Evolutionary conservation across 37 sponge, comb jelly and placozoan genomes (phyloP).

Genomic region (Spongilla lacustris): DNA sequence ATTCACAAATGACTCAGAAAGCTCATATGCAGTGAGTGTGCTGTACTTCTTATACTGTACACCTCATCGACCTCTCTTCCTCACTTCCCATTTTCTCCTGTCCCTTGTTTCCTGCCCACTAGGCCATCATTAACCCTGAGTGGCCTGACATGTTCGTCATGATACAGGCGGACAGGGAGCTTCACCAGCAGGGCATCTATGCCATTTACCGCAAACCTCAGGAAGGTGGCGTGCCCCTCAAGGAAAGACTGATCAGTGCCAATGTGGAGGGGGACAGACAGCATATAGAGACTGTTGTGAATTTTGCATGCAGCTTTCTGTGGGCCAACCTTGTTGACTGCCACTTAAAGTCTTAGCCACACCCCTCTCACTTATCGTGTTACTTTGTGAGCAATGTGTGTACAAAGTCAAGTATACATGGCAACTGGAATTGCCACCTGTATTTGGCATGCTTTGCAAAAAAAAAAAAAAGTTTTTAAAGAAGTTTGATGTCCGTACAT

Average conservation of each 20-base stretch:
- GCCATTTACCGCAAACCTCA: slow-evolving; percentile 71
- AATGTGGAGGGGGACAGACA: slow-evolving; percentile 63
- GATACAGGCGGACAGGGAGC: slow-evolving; percentile 7
- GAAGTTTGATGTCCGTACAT: too few relatives aligned
- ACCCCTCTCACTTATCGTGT: neutral
- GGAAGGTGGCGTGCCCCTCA: slow-evolving; percentile 49
- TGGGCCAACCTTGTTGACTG: slow-evolving; percentile 70
- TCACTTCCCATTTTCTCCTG: neutral
- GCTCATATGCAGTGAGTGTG: slow-evolving; percentile 1
- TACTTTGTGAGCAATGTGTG: neutral
- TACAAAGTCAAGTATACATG: neutral
- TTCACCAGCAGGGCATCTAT: slow-evolving; percentile 17
- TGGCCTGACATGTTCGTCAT: slow-evolving; percentile 82
- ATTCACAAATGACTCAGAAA: neutral
- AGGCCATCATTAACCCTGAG: slow-evolving; percentile 75
- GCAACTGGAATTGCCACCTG: neutral
- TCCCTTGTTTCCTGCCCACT: neutral
- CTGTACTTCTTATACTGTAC: neutral
- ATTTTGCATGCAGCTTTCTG: slow-evolving; percentile 69
- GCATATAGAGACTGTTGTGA: slow-evolving; percentile 73
- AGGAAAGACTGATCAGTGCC: slow-evolving; percentile 48
- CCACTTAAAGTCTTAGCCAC: neutral
- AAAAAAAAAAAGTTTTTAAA: neutral
- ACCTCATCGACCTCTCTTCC: neutral
- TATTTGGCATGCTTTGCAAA: neutral